A percentile compares a stretch with the other conserved stretches of the same genome.
These are phyloP conservation scores for Palythoa grandis DNA, from an alignment of 92 coral and sea anemone genomes.

Conservation along the genomic window DNA sequence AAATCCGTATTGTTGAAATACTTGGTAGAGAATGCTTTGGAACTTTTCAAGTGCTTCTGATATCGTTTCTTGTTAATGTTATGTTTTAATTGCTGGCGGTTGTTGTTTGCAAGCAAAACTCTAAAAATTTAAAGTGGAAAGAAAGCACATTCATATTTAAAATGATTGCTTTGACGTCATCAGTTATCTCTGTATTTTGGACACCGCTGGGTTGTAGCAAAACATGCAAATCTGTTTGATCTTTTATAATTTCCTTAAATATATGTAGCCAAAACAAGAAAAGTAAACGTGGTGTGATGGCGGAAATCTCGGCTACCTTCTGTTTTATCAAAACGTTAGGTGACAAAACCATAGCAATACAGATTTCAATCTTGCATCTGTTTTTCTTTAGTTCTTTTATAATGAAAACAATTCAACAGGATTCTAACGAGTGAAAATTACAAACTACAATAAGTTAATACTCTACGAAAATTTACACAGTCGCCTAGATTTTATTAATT, in stretches of 20 bases:
- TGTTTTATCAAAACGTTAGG: background rate
- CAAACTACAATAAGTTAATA: background rate
- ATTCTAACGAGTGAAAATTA: background rate
- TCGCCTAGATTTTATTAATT: background rate
- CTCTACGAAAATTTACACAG: constrained; percentile 7
- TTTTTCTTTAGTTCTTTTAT: background rate
- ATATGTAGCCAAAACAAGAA: background rate
- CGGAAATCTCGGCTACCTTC: background rate
- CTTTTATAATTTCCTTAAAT: background rate
- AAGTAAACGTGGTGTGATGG: background rate
- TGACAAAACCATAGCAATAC: background rate
- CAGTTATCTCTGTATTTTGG: too few relatives aligned
- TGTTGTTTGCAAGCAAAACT: too few relatives aligned
- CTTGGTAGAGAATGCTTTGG: too few relatives aligned
- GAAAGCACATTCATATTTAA: too few relatives aligned
- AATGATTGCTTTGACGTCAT: too few relatives aligned
- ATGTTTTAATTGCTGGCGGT: too few relatives aligned
- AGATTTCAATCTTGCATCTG: background rate
- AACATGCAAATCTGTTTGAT: background rate
- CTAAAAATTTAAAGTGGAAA: too few relatives aligned
- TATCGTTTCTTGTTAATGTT: too few relatives aligned
- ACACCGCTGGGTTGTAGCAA: background rate
- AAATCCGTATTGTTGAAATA: too few relatives aligned
- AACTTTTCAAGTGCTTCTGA: too few relatives aligned
- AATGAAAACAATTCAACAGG: background rate